A percentile compares a stretch with the other conserved stretches of the same genome.
These are phyloP conservation scores for Chaetodon trifascialis DNA, from an alignment of 2,113 vertebrate genomes.

Conservation along the genomic window DNA sequence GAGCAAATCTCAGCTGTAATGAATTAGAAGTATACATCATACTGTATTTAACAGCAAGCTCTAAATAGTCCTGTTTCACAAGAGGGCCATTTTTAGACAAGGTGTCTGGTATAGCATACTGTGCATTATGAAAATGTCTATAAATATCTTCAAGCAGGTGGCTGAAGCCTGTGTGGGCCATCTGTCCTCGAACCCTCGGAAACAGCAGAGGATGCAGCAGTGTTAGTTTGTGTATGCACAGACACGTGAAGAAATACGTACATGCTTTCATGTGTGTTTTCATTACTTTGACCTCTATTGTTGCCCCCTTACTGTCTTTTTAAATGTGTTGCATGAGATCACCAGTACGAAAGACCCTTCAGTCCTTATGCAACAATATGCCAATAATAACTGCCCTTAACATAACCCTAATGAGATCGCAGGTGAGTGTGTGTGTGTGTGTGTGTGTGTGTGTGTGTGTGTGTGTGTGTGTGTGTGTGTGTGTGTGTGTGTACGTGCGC, in stretches of 20 bases:
- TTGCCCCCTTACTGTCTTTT: not conserved
- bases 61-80: conserved; percentile 23
- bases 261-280: not conserved
- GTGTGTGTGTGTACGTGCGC: conserved; percentile 10
- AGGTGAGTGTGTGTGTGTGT: conserved; percentile 1
- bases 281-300: not conserved
- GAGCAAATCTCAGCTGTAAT: not conserved
- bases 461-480: conserved; percentile 28
- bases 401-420: conserved; percentile 62
- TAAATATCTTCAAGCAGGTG: conserved; percentile 80
- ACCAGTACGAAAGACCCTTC: conserved; percentile 9
- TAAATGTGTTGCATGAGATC: not conserved
- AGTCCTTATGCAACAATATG: conserved; percentile 28
- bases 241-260: not conserved
- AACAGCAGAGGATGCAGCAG: conserved; percentile 23
- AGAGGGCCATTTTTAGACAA: conserved; percentile 28
- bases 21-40: not conserved
- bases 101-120: conserved; percentile 42
- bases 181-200: conserved; percentile 75
- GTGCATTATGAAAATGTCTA: conserved; percentile 63
- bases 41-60: not conserved
- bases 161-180: conserved; percentile 77
- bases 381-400: conserved; percentile 56
- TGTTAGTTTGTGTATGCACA: conserved; percentile 1
- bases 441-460: conserved; percentile 6